Conservation (phyloP, 2,888 invertebrate species). For the Oithona nana region DNA sequence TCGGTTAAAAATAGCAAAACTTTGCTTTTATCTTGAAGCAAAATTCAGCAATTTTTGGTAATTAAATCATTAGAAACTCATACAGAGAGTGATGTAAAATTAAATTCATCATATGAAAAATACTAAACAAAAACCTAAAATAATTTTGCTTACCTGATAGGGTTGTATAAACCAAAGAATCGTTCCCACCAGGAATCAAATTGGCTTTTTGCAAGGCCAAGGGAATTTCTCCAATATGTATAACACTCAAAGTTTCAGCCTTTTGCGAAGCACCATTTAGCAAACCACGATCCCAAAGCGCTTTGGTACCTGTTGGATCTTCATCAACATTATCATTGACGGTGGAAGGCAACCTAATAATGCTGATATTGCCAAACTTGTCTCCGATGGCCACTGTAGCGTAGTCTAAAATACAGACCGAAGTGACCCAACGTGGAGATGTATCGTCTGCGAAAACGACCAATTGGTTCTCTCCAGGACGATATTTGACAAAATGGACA, state of each 20-base stretch:
- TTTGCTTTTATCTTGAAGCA: too few species aligned
- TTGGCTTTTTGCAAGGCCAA: constrained; percentile 71
- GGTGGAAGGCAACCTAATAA: constrained; percentile 66
- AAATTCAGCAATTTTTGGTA: too few species aligned
- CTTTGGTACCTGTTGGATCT: constrained; percentile 95
- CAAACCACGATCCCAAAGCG: constrained; percentile 72
- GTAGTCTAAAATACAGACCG: constrained; percentile 77
- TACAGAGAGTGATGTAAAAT: too few species aligned
- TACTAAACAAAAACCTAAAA: too few species aligned
- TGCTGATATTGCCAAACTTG: constrained; percentile 88
- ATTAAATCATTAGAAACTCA: too few species aligned
- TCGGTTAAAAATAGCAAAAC: neutral
- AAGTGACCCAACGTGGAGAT: constrained; percentile 56
- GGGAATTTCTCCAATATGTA: constrained; percentile 88
- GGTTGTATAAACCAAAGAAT: constrained; percentile 87
- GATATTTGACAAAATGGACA: constrained; percentile 84
- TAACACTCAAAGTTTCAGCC: constrained; percentile 73
- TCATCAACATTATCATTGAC: constrained; percentile 96
- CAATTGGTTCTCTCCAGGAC: constrained; percentile 83
- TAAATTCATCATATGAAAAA: too few species aligned
- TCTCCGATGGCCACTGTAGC: constrained; percentile 90
- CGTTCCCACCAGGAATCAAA: constrained; percentile 89
- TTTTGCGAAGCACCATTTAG: constrained; percentile 95
- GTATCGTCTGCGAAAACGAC: constrained; percentile 98
- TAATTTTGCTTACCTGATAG: too few species aligned